Evolutionary conservation across 2,113 vertebrate genomes (phyloP), one percentile per base, ranked within the genome.

Genomic region (Thunnus thynnus): DNA sequence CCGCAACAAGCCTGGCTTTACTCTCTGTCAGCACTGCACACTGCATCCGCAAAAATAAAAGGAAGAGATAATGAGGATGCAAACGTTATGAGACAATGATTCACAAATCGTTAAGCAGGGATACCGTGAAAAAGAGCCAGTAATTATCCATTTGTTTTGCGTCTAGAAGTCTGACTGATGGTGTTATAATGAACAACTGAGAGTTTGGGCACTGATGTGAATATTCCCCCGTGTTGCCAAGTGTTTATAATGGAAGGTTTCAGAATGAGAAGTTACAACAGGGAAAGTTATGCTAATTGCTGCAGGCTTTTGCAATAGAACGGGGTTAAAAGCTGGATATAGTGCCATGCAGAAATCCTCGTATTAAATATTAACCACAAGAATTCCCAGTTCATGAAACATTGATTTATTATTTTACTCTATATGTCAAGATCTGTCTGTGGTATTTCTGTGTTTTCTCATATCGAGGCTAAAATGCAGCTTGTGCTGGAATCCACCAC

Each of bases 311-410:
- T 50, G 9, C 30, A 22, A 17, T 30, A 73, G 52, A 71, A 64
- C 60, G 47, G 4, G 71, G 46, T 74, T 78, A 65, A 75, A 76
- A 77, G 61, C 51, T 71, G 18, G 13, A 58, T 77, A 17, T 32
- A 55, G 69, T 54, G 50, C 32, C 74, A 81, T 78, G n/a, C 57
- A 76, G 44, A 17, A 57, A 67, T 54, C 4, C 62, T 36, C 30
- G 14, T 25, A 64, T 79, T 66, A 76, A 87, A 85, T 72, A 74
- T 86, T 79, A 47, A 88, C 22, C 6, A 3, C 9, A 3, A 69
- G 75, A 78, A 80, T 76, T 65, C 79, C 41, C 69, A 41, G 3
- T 47, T 83, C 72, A 85, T 85, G 22, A 85, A 85, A 78, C 1
- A 84, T 84, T 57, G 5, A 83, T 82, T 16, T 11, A 63, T 48